These are phyloP conservation scores for Elephantulus edwardii DNA, from an alignment of 2,113 vertebrate genomes.

Conservation along the genomic window DNA sequence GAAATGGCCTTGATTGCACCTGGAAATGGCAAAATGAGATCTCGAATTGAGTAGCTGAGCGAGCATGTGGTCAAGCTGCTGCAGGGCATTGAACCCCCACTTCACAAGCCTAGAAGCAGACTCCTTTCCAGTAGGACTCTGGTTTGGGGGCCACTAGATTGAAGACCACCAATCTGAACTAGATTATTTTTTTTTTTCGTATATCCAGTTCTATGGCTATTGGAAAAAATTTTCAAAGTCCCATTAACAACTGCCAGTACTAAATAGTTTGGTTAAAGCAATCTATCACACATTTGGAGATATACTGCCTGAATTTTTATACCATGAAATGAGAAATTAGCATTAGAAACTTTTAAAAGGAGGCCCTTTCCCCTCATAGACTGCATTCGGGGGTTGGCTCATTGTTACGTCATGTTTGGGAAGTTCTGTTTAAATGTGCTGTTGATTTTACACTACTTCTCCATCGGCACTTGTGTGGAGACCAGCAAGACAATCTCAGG, in stretches of 20 bases:
- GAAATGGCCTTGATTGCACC: slow-evolving; percentile 69
- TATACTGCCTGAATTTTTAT: slow-evolving; percentile 73
- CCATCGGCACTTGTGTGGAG: slow-evolving; percentile 49
- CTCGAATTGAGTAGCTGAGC: slow-evolving; percentile 73
- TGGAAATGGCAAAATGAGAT: slow-evolving; percentile 70
- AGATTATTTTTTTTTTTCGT: slow-evolving; percentile 69
- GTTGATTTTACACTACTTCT: slow-evolving; percentile 60
- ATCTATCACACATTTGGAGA: slow-evolving; percentile 78
- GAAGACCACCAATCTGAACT: slow-evolving; percentile 70
- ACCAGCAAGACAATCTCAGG: slow-evolving; percentile 65
- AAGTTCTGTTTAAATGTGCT: slow-evolving; percentile 60
- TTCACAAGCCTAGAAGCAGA: slow-evolving; percentile 70
- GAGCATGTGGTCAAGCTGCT: slow-evolving; percentile 50
- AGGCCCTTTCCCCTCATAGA: slow-evolving; percentile 67
- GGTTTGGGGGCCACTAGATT: slow-evolving; percentile 61
- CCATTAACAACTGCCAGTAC: slow-evolving; percentile 76
- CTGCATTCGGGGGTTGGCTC: slow-evolving; percentile 62
- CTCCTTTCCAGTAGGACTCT: slow-evolving; percentile 72
- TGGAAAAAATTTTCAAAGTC: slow-evolving; percentile 77
- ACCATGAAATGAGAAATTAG: slow-evolving; percentile 77
- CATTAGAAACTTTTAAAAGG: slow-evolving; percentile 77
- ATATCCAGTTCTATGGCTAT: slow-evolving; percentile 56
- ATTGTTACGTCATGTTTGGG: slow-evolving; percentile 56
- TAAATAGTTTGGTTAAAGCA: slow-evolving; percentile 76
- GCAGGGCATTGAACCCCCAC: slow-evolving; percentile 59